Conservation (phyloP, 2,797 vertebrate species). For the Pantherophis vulpinus region DNA sequence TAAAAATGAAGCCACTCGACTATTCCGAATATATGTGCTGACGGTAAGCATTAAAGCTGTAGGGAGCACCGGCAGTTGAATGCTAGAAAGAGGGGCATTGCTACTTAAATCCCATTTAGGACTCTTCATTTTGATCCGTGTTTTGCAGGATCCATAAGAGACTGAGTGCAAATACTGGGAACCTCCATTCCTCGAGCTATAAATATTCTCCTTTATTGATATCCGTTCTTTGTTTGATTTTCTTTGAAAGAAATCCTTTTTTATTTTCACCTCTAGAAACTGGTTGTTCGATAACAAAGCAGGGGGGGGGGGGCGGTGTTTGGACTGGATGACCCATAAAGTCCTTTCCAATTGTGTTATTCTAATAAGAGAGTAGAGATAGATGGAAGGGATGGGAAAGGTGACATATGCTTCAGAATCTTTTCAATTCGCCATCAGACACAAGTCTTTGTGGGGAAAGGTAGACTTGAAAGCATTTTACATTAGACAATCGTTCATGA, state of each 20-base stretch:
- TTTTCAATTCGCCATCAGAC: background rate
- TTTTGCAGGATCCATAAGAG: background rate
- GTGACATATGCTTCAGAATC: background rate
- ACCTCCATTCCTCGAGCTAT: background rate
- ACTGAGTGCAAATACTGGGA: background rate
- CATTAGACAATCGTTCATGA: background rate
- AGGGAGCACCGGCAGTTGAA: background rate
- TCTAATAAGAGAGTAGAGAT: background rate
- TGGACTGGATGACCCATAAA: too few relatives aligned
- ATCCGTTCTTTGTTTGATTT: background rate
- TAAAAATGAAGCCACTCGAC: too few relatives aligned
- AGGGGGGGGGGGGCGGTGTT: too few relatives aligned
- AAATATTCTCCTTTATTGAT: background rate
- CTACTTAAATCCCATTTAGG: background rate
- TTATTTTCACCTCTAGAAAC: background rate
- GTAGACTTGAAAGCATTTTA: background rate
- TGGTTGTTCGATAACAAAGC: background rate
- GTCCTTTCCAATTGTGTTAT: too few relatives aligned
- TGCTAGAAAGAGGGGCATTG: background rate
- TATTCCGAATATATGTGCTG: background rate
- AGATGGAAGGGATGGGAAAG: too few relatives aligned
- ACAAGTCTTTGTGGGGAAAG: background rate
- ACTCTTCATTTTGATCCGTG: background rate
- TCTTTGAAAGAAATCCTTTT: background rate
- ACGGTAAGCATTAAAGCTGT: background rate